Base-by-base conservation (phyloP, 2,797 vertebrate genomes). In the Gymnothorax reevesii region DNA sequence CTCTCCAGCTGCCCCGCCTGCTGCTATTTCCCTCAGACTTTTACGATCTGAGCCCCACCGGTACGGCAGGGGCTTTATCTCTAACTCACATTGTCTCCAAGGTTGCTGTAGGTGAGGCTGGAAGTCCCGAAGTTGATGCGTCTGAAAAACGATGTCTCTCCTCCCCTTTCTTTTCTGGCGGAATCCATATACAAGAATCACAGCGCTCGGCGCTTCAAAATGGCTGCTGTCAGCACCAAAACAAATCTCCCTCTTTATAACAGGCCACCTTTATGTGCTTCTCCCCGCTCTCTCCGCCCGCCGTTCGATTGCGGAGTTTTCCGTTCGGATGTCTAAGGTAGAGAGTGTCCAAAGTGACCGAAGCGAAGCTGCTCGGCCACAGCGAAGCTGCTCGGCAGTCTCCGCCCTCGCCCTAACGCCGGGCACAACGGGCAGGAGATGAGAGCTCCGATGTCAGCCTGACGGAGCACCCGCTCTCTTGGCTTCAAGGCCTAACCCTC, bases 41-140 rank as follows among this genome's bases (percentile, higher is more conserved):
- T 89, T 88, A 79, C 69, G 91, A 92, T 88, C 89, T 86, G 9
- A 90, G 82, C 86, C 91, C 89, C 89, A 92, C 92, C 90, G 86
- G 92, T 93, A 91, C 91, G 92, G 91, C 93, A 93, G 94, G 94
- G 94, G 93, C 93, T 80, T 90, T 10, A 59, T 93, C 91, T 92
- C 92, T 88, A 90, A 89, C 89, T 79, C 95, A 95, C 94, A 95
- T 95, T 93, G 94, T 94, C 93, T 94, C 95, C 93, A 95, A 96
- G 94, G 95, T 95, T 94, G 93, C 92, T 91, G 87, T 71, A 57
- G 79, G 62, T 66, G 79, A 64, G 62, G 27, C n/a, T 82, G 85
- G 79, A 66, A 54, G 60, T 82, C 85, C 85, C 27, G 57, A 66
- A 57, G 80, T 54, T 83, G 64, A 79, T 42, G 22, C 2, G 5